Evolutionary conservation across 2,888 invertebrate species (phyloP), one percentile per base, ranked within the genome.

Genomic region (Diaphora mendica): DNA sequence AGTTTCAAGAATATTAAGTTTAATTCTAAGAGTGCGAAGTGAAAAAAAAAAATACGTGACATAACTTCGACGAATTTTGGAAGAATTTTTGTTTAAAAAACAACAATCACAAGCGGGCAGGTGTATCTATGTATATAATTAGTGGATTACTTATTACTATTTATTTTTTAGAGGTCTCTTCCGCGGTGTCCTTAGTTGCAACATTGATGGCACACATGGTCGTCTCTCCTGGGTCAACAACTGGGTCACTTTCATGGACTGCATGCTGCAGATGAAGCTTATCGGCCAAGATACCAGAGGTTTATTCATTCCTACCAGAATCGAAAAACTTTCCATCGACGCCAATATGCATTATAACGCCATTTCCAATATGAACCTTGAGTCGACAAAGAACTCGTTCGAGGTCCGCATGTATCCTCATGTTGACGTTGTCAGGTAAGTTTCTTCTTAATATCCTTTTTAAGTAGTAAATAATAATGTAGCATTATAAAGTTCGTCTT

Each of bases 211-310:
- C 51, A 94, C 92, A 4, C 92, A 93, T 2, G 96, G 96, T n/a
- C n/a, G n/a, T n/a, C n/a, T n/a, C n/a, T n/a, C n/a, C n/a, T n/a
- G n/a, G n/a, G n/a, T n/a, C n/a, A 97, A 97, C 85, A 98, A 98
- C 92, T 99, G 99, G 98, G 97, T 98, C 13, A 96, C 98, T 5
- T 98, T 98, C 91, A 96, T 99, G 94, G 99, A 99, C 93, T 97
- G 98, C 55, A 97, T 99, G 97, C 95, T 99, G 23, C 99, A 99
- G 91, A 97, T 98, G 85, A 96, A 97, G 84, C 97, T 98, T 69
- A 90, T 98, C 44, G 96, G 97, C 42, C 96, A 97, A 74, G 97
- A 97, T 79, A 96, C 97, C 0, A 96, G 98, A 42, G 96, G 97
- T 5, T 96, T 98, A 8, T 96, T 97, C 85, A 96, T 98, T 0